Evolutionary conservation across 2,888 invertebrate species (phyloP).

Genomic region (Xylocampa areola): DNA sequence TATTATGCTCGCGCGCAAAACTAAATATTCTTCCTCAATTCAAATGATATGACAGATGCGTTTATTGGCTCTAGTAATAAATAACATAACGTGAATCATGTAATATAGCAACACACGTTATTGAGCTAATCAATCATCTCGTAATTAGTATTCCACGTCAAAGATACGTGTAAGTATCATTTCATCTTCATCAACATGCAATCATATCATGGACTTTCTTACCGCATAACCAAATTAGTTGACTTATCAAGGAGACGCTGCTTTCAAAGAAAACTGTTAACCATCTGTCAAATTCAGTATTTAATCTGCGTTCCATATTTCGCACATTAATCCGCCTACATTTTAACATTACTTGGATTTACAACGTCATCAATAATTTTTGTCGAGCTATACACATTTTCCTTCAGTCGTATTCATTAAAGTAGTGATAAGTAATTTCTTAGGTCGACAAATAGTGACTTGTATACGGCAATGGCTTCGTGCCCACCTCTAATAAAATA

Average conservation of each 20-base stretch:
- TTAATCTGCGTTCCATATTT: no score
- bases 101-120: background rate
- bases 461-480: background rate
- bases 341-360: no score
- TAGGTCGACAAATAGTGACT: background rate
- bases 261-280: no score
- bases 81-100: background rate
- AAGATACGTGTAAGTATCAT: background rate
- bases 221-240: no score
- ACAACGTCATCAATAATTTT: no score
- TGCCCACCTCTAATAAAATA: background rate
- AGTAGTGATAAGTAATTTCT: background rate
- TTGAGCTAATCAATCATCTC: slow-evolving; percentile 5
- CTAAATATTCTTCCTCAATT: background rate
- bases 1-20: background rate
- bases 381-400: background rate
- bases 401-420: background rate
- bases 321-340: no score
- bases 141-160: slow-evolving; percentile 3
- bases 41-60: slow-evolving; percentile 4
- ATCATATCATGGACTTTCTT: no score
- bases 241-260: no score
- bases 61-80: background rate
- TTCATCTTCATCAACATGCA: background rate
- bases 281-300: no score